A percentile compares a stretch with the other conserved stretches of the same genome.
Evolutionary conservation across 2,113 vertebrate species (phyloP).

Genomic region (Heloderma charlesbogerti): DNA sequence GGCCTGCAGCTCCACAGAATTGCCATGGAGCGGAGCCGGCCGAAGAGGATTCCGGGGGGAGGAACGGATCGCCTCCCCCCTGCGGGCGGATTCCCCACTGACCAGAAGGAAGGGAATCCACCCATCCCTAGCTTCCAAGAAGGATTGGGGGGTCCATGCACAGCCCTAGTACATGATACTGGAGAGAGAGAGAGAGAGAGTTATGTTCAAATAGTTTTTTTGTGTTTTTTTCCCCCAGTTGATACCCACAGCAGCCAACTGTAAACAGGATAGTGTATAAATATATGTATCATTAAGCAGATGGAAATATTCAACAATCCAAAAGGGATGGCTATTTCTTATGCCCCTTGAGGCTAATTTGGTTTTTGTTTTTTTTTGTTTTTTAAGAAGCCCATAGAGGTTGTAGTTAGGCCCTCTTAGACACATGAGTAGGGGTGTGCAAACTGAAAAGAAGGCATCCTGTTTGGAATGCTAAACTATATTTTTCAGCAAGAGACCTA

Average conservation of each 20-base stretch:
- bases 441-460: conserved; percentile 49
- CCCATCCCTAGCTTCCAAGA: too few species aligned
- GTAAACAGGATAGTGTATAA: neutral
- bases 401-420: neutral
- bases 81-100: too few species aligned
- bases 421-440: conserved; percentile 7
- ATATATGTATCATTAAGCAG: neutral
- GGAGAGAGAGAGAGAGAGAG: neutral
- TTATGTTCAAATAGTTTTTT: neutral
- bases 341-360: neutral
- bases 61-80: too few species aligned
- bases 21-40: too few species aligned
- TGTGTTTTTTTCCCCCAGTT: neutral
- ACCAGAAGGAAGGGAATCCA: too few species aligned
- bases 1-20: too few species aligned
- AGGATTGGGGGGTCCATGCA: too few species aligned
- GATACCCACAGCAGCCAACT: neutral
- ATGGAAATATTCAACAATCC: conserved; percentile 11
- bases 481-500: conserved; percentile 71
- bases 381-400: neutral
- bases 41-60: too few species aligned
- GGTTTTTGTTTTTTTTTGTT: too few species aligned
- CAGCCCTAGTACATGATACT: too few species aligned
- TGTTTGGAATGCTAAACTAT: conserved; percentile 65
- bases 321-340: neutral